Evolutionary conservation across 2,888 invertebrate species (phyloP), one percentile per base, ranked within the genome.

Genomic region (Eristalis arbustorum): DNA sequence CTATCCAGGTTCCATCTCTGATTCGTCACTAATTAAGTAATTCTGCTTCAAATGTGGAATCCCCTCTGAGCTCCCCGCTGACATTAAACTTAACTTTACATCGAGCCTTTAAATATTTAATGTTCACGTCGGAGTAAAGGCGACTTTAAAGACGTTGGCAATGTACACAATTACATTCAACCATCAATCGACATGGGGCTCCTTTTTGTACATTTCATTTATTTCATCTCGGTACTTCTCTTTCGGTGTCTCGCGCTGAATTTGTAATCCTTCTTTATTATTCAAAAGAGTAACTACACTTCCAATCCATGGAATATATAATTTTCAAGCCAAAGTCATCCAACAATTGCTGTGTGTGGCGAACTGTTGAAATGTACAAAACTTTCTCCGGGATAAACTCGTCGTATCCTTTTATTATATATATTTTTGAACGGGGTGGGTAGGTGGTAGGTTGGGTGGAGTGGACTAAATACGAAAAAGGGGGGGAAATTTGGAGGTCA

Each of bases 221-320:
- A 57, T 85, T 81, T 81, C n/a, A n/a, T 73, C 40, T 34, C 59
- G 31, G 18, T 40, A 64, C 25, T 25, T n/a, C 49, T 31, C 28
- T 40, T 71, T 73, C 72, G 74, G 57, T 57, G 77, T 74, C 75
- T 83, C 79, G n/a, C 83, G 49, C 71, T 83, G 78, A 87, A 83
- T 87, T 87, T 87, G 82, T 87, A 82, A 87, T 87, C 85, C 78
- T 83, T 87, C 83, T 87, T 87, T 79, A 87, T 83, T 87, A 87
- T 87, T 87, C 78, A 79, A 79, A 87, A 87, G 78, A 87, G 75
- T 75, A 75, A 75, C 75, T 83, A 79, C 78, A 87, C 87, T 78
- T 87, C 75, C 68, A 79, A 76, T 85, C 75, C 83, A 79, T 71
- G 68, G 78, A 87, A 87, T 83, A 75, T 83, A 78, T 72, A 87